phyloP scores from a whole-genome alignment of 1,140 invertebrate species.

The Leptinotarsa defecta region DNA sequence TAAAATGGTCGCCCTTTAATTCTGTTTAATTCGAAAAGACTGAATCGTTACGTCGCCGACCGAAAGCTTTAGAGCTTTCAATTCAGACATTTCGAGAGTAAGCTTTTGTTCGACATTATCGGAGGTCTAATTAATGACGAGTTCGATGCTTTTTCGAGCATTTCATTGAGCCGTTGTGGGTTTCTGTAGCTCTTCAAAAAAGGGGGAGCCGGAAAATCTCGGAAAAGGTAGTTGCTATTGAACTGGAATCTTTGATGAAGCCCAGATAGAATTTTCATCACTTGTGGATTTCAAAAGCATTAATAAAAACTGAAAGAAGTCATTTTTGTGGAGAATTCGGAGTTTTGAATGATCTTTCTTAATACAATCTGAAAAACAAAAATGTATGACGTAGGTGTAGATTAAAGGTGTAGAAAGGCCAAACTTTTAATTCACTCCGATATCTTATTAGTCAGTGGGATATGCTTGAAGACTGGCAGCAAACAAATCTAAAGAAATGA shows the following conservation, averaged over 20 bases:
- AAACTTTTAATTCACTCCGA: too few species aligned
- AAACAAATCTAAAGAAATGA: too few species aligned
- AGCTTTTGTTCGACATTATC: constrained; percentile 22
- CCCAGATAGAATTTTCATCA: background rate
- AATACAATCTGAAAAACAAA: too few species aligned
- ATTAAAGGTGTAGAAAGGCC: too few species aligned
- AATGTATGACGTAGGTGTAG: too few species aligned
- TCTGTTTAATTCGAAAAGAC: constrained; percentile 3
- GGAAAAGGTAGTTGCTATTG: constrained; percentile 27
- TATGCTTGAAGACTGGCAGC: too few species aligned
- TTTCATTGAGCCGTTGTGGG: background rate
- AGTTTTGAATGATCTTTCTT: too few species aligned
- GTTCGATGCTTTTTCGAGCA: constrained; percentile 13
- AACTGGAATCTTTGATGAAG: constrained; percentile 26
- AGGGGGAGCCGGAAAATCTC: constrained; percentile 19
- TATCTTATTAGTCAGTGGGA: too few species aligned
- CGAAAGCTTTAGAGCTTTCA: constrained; percentile 10
- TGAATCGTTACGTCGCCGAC: background rate
- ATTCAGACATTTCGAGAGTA: constrained; percentile 16
- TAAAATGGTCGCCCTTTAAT: background rate
- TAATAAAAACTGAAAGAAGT: too few species aligned
- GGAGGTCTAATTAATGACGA: constrained; percentile 17
- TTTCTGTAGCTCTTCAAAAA: background rate
- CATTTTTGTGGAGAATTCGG: too few species aligned
- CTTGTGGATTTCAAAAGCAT: too few species aligned